These are phyloP conservation scores for Dysmachus trigonus DNA, from an alignment of 2,888 invertebrate species.

Conservation along the genomic window DNA sequence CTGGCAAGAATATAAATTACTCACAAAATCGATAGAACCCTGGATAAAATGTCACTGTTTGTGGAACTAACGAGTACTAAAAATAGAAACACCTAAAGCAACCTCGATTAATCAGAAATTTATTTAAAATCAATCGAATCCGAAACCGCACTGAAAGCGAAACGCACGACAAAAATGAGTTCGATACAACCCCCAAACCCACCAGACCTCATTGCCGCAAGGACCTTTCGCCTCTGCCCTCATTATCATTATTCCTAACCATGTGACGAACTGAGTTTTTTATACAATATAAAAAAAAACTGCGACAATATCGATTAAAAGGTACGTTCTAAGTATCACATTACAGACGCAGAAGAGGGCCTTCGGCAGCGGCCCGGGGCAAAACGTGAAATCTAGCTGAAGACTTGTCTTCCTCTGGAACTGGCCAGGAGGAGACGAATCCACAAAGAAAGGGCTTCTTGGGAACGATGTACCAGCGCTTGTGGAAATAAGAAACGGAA, in stretches of 20 bases:
- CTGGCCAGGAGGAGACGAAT: neutral
- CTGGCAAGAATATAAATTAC: neutral
- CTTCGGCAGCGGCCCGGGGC: neutral
- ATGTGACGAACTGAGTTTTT: conserved; percentile 4
- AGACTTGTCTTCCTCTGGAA: neutral
- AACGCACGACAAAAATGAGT: neutral
- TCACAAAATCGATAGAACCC: neutral
- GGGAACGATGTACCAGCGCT: neutral
- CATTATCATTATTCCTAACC: conserved; percentile 11
- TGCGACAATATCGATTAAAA: conserved; percentile 31
- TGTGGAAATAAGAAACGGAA: conserved; percentile 9
- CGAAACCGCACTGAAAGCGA: neutral
- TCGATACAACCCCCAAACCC: neutral
- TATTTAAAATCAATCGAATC: conserved; percentile 14
- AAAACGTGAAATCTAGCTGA: neutral
- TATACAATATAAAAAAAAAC: neutral
- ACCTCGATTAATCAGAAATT: neutral
- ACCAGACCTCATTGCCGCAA: neutral
- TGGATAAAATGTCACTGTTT: neutral
- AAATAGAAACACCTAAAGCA: neutral
- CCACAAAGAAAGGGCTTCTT: neutral
- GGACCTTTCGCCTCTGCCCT: neutral
- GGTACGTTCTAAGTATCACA: neutral
- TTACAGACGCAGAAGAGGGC: neutral
- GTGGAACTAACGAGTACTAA: neutral